A percentile compares a stretch with the other conserved stretches of the same genome.
Evolutionary conservation across 1,140 invertebrate species (phyloP).

Genomic region (Gonioctena quinquepunctata): DNA sequence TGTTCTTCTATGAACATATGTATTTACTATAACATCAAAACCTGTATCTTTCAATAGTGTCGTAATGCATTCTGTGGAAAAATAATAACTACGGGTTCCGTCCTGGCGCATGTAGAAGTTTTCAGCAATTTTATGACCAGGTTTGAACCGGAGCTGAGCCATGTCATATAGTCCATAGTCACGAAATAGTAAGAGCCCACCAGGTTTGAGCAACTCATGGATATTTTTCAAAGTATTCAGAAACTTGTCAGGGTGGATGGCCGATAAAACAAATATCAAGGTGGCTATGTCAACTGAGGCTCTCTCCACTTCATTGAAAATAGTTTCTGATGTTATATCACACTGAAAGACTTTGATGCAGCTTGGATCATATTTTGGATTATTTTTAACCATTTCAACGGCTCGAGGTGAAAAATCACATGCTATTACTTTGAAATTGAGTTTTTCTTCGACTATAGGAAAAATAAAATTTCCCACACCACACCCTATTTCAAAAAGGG

Average conservation of each 20-base stretch:
- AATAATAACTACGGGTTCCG: conserved; percentile 91
- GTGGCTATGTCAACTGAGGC: conserved; percentile 80
- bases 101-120: conserved; percentile 97
- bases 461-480: conserved; percentile 97
- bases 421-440: conserved; percentile 78
- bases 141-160: conserved; percentile 92
- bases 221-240: conserved; percentile 70
- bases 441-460: conserved; percentile 83
- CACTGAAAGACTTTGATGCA: conserved; percentile 77
- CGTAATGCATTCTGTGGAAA: conserved; percentile 69
- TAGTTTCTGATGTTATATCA: conserved; percentile 68
- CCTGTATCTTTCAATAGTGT: conserved; percentile 68
- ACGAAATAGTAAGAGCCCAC: conserved; percentile 85
- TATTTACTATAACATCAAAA: conserved; percentile 69
- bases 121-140: conserved; percentile 89
- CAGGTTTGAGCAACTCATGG: conserved; percentile 71
- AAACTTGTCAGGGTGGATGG: conserved; percentile 88
- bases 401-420: conserved; percentile 95
- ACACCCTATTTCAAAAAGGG: conserved; percentile 89
- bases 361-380: conserved; percentile 65
- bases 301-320: conserved; percentile 61
- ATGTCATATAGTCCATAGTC: conserved; percentile 99
- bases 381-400: conserved; percentile 80
- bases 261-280: conserved; percentile 96
- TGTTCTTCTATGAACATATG: conserved; percentile 84